Evolutionary conservation across 2,888 invertebrate genomes (phyloP), one percentile per base, ranked within the genome.

Genomic region (Venustoraphidia nigricollis): DNA sequence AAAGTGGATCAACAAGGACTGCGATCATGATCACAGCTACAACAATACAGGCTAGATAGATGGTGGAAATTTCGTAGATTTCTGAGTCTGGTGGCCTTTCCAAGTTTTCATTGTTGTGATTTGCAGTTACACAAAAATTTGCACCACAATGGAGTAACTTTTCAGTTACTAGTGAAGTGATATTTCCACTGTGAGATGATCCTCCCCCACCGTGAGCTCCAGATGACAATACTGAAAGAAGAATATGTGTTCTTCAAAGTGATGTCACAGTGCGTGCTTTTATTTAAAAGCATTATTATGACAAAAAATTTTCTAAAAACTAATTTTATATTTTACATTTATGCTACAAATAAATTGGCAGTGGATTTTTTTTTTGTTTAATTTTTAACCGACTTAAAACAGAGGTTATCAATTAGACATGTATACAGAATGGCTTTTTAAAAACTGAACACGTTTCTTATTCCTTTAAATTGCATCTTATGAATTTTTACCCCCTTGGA

Each of bases 21-120:
- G 86, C 85, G 47, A 96, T 85, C 62, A 95, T 82, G 51, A 87
- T 71, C 2, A 91, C 87, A 3, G 94, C 94, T 9, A 84, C 74
- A 44, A 89, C 64, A 34, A 93, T 88, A 63, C 92, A 94, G 1
- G 81, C 80, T 52, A 94, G 73, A 64, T 94, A 95, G 58, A 94
- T 91, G 56, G 85, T 80, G 46, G 87, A 83, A 61, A 94, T 87
- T 65, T 85, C 85, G 64, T 87, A 90, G 61, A 93, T 87, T 73
- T 92, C 87, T 50, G 76, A 75, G 60, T 86, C 83, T 45, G 83
- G 83, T 2, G 93, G 93, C 54, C 90, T 74, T 56, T 81, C 78
- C 52, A 92, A 69, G 62, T 83, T 86, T 54, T 80, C 80, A 62
- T 84, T 84, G 55, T 76, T 81, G 52, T 77, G 77, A 53, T 75